Evolutionary conservation across 2,113 vertebrate species (phyloP).

Genomic region (Hyperoodon ampullatus): DNA sequence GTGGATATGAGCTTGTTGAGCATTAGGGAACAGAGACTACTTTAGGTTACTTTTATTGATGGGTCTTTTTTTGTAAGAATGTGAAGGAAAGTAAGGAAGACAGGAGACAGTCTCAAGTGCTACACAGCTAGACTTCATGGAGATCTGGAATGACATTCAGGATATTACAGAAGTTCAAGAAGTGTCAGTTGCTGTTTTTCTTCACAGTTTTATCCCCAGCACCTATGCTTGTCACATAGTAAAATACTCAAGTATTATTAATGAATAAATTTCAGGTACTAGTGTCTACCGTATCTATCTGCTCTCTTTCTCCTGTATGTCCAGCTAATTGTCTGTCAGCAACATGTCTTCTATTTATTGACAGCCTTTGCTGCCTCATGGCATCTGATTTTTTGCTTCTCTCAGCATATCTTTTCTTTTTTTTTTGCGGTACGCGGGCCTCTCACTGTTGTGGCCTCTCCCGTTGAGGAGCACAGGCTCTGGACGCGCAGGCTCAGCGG

Average conservation of each 20-base stretch:
- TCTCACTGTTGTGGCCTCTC: too few relatives aligned
- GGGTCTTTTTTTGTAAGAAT: background rate
- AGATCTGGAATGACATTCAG: background rate
- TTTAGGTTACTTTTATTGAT: background rate
- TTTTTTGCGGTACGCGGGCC: too few relatives aligned
- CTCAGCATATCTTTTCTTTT: background rate
- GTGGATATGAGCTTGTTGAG: background rate
- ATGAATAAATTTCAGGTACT: background rate
- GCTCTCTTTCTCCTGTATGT: background rate
- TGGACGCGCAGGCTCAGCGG: too few relatives aligned
- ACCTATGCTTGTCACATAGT: background rate
- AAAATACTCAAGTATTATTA: background rate
- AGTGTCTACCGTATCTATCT: accelerated
- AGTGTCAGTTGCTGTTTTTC: background rate
- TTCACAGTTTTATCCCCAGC: background rate
- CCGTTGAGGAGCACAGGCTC: too few relatives aligned
- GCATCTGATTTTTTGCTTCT: background rate
- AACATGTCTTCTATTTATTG: background rate
- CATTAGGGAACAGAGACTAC: background rate
- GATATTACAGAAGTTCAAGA: background rate
- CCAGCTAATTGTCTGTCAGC: background rate
- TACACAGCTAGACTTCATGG: background rate
- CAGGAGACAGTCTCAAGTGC: background rate
- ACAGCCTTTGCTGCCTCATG: background rate
- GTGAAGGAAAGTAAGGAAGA: background rate